phyloP scores from a whole-genome alignment of 1,140 invertebrate species.

The Drosophila elegans region DNA sequence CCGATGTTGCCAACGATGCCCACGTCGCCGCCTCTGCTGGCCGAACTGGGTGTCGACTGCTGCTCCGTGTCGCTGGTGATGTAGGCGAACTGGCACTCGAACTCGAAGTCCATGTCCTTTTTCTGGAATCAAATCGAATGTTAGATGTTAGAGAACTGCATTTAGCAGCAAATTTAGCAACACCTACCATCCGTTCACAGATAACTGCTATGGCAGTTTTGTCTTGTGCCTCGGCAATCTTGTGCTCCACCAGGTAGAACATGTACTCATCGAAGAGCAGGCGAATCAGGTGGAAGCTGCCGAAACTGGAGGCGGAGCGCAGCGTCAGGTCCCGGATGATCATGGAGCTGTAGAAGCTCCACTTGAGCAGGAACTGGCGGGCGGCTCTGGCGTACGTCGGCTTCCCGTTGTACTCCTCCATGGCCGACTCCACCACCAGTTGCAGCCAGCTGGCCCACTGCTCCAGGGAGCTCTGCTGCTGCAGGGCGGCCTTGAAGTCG shows the following conservation, averaged over 20 bases:
- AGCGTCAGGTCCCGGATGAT: conserved; percentile 97
- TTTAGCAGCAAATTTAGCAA: neutral
- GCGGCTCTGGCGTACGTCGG: conserved; percentile 95
- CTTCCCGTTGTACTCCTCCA: conserved; percentile 94
- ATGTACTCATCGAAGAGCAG: conserved; percentile 99
- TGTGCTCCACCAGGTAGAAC: conserved; percentile 99
- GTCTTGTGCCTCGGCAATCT: conserved; percentile 95
- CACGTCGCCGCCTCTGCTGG: conserved; percentile 21
- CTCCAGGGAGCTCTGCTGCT: conserved; percentile 96
- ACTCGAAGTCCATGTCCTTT: conserved; percentile 82
- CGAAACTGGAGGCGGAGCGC: conserved; percentile 98
- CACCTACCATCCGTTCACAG: conserved; percentile 84
- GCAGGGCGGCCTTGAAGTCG: conserved; percentile 97
- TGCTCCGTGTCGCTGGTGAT: conserved; percentile 73
- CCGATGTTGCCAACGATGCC: conserved; percentile 52
- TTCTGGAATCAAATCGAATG: conserved; percentile 48
- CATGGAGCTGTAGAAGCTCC: conserved; percentile 99
- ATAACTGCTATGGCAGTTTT: conserved; percentile 98
- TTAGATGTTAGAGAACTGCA: neutral
- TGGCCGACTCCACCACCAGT: conserved; percentile 93
- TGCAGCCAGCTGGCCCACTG: conserved; percentile 99
- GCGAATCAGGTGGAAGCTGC: conserved; percentile 99
- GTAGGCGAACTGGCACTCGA: conserved; percentile 80
- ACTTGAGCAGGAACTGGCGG: conserved; percentile 97
- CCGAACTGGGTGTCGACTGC: conserved; percentile 47